phyloP scores from a whole-genome alignment of 2,797 vertebrate genomes.

The Steatocranus sp. region DNA sequence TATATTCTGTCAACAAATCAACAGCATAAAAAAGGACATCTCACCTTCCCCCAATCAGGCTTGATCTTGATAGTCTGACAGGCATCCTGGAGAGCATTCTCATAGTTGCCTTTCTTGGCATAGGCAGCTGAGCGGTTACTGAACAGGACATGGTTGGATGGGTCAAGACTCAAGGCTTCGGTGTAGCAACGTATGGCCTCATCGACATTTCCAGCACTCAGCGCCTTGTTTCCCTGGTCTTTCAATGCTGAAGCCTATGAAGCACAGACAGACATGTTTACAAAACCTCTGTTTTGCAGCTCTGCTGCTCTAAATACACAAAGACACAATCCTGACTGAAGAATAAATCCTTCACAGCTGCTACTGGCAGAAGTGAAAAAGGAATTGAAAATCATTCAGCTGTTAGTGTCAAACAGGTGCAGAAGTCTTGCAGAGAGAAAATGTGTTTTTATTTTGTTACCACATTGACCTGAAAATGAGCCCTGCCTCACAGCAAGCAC shows the following conservation, averaged over 20 bases:
- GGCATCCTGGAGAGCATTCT: constrained; percentile 86
- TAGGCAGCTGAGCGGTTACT: constrained; percentile 87
- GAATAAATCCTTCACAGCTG: constrained; percentile 1
- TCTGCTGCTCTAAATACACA: neutral
- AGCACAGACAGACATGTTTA: neutral
- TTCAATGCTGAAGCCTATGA: constrained; percentile 87
- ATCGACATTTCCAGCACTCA: constrained; percentile 85
- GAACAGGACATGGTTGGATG: constrained; percentile 89
- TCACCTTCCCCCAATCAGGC: constrained; percentile 94
- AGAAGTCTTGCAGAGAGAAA: neutral
- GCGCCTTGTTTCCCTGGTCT: constrained; percentile 92
- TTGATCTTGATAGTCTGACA: constrained; percentile 90
- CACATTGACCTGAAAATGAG: neutral
- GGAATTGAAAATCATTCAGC: neutral
- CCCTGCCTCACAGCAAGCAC: neutral
- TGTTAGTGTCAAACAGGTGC: constrained; percentile 26
- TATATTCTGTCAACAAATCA: constrained; percentile 10
- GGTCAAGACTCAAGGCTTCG: constrained; percentile 87
- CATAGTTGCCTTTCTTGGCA: constrained; percentile 84
- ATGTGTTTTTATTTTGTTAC: neutral
- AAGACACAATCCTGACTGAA: neutral
- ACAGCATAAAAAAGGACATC: constrained; percentile 12
- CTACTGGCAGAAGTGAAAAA: neutral
- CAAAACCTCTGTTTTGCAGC: neutral
- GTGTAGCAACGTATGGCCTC: constrained; percentile 91